A percentile compares a stretch with the other conserved stretches of the same genome.
Evolutionary conservation across 2,888 invertebrate species (phyloP).

Genomic region (Cyclophora punctaria): DNA sequence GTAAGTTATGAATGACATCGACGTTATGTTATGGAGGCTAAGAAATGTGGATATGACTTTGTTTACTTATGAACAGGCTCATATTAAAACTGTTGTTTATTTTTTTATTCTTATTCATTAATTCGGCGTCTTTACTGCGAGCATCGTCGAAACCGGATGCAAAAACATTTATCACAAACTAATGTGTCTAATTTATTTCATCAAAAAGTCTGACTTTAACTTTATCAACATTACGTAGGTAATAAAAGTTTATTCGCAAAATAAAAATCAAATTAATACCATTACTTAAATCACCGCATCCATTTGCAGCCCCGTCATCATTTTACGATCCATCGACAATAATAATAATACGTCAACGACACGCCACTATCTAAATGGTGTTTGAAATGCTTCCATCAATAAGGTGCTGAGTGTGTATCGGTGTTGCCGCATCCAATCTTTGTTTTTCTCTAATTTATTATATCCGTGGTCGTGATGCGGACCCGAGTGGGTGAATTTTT

Average conservation of each 20-base stretch:
- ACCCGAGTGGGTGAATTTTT: constrained; percentile 20
- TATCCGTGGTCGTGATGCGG: constrained; percentile 20
- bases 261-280: too few species aligned
- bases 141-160: too few species aligned
- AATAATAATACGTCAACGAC: constrained; percentile 71
- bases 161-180: too few species aligned
- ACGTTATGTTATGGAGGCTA: constrained; percentile 1
- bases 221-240: too few species aligned
- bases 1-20: constrained; percentile 16
- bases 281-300: constrained; percentile 11
- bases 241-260: too few species aligned
- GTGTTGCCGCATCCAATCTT: constrained; percentile 44
- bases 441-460: constrained; percentile 39
- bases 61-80: too few species aligned
- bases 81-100: too few species aligned
- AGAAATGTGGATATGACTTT: not conserved
- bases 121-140: too few species aligned
- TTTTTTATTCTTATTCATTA: too few species aligned
- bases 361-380: constrained; percentile 67
- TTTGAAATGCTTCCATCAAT: constrained; percentile 74
- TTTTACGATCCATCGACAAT: constrained; percentile 16
- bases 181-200: too few species aligned
- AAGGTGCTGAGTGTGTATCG: constrained; percentile 60
- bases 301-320: constrained; percentile 6
- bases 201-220: too few species aligned